Conservation (phyloP, 2,888 invertebrate genomes). For the Ectemnius continuus region DNA sequence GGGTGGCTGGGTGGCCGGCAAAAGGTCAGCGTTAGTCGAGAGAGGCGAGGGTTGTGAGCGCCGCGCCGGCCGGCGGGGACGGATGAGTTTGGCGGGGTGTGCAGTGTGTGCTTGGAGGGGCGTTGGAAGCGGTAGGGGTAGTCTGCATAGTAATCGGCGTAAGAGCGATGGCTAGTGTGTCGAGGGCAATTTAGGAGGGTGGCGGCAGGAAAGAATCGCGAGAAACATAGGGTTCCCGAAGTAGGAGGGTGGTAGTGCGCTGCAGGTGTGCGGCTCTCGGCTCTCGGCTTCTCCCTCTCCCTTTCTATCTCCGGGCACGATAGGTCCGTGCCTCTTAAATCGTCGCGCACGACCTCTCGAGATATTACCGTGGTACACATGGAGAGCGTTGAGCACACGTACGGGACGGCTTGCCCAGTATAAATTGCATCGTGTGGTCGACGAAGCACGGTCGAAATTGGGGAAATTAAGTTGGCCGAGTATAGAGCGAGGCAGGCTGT, state of each 20-base stretch:
- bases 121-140: too few relatives aligned
- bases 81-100: too few relatives aligned
- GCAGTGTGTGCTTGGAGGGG: too few relatives aligned
- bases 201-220: constrained; percentile 10
- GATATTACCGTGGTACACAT: constrained; percentile 51
- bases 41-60: too few relatives aligned
- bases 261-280: constrained; percentile 31
- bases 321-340: constrained; percentile 46
- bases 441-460: constrained; percentile 68
- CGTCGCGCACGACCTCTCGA: constrained; percentile 57
- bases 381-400: neutral
- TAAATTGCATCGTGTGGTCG: constrained; percentile 68
- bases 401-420: constrained; percentile 51
- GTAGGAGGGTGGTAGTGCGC: constrained; percentile 30
- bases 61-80: too few relatives aligned
- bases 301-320: constrained; percentile 20
- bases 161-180: neutral
- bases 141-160: too few relatives aligned
- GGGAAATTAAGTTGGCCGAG: constrained; percentile 66
- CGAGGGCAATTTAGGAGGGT: neutral
- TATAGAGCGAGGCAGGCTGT: constrained; percentile 39
- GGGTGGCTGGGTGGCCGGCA: too few relatives aligned
- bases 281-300: constrained; percentile 1
- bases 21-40: too few relatives aligned
- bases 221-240: constrained; percentile 17